Base-by-base conservation (phyloP, 2,113 vertebrate genomes). In the Oxyruncus cristatus region DNA sequence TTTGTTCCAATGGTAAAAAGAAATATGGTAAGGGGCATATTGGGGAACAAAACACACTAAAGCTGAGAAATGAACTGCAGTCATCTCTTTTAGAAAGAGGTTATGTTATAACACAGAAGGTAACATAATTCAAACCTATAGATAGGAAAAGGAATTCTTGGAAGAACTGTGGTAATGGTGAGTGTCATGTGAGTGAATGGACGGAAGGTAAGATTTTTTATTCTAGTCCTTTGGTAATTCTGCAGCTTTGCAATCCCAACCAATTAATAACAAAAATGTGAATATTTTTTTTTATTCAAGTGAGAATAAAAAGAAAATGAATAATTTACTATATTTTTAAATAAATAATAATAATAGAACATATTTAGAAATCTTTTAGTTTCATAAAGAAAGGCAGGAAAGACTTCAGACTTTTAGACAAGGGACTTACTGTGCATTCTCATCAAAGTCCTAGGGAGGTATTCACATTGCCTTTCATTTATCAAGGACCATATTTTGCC, bases 401-500 rank as follows among this genome's bases (percentile, higher is more conserved):
- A 85, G 3, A n/a, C 61, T 87, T 61, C 65, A 85, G 74, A 79
- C 13, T 89, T 91, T 82, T 78, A 82, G 49, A 63, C 39, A 90
- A 63, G 42, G 22, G 62, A 50, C 6, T 65, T 88, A 74, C 50
- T 71, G 32, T 85, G 55, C 22, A 72, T 88, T 88, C 47, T 93
- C 39, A 95, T 94, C 72, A 94, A 95, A 92, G 70, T 96, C 75
- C 68, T 74, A 32, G 47, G 47, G 47, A 90, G 26, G 21, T 77
- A 56, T 59, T 92, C 67, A 74, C 47, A 93, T 50, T 85, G 42
- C 61, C 35, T 95, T 95, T 93, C 39, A 71, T 80, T 96, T 93
- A 90, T 95, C 72, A 90, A 88, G 92, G 55, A 88, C 42, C 75
- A 86, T 50, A 92, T 91, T 89, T 93, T 97, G 52, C 76, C 65